Conservation (phyloP, 1,140 invertebrate genomes). For the Cepaea nemoralis region DNA sequence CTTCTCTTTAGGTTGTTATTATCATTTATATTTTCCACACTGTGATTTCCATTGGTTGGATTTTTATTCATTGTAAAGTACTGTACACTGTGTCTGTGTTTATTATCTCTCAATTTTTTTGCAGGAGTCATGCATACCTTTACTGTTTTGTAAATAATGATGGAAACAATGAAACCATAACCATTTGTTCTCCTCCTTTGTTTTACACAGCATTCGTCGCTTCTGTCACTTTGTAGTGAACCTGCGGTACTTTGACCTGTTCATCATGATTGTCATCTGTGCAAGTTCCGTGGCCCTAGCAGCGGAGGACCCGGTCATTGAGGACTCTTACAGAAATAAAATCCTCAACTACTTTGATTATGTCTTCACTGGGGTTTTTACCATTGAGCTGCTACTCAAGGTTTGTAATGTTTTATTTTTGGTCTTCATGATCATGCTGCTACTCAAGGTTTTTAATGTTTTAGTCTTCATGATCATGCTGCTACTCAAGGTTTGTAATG, state of each 20-base stretch:
- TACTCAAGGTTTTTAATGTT: too few relatives aligned
- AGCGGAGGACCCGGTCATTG: constrained; percentile 98
- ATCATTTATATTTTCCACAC: too few relatives aligned
- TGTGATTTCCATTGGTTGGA: too few relatives aligned
- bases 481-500: too few relatives aligned
- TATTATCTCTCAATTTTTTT: too few relatives aligned
- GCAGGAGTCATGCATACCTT: too few relatives aligned
- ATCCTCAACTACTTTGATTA: constrained; percentile 99
- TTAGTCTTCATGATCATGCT: too few relatives aligned
- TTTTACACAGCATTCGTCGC: constrained; percentile 66
- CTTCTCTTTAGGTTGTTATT: too few relatives aligned
- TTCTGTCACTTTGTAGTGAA: constrained; percentile 94
- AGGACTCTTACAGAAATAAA: constrained; percentile 84
- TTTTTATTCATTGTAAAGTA: too few relatives aligned
- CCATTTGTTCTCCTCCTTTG: background rate
- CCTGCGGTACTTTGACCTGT: constrained; percentile 98
- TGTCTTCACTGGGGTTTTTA: constrained; percentile 99
- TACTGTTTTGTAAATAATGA: too few relatives aligned
- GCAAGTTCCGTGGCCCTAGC: constrained; percentile 98
- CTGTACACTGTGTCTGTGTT: too few relatives aligned
- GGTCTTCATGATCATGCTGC: background rate
- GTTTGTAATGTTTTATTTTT: constrained; percentile 68
- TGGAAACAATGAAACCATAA: too few relatives aligned
- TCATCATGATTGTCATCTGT: constrained; percentile 99
- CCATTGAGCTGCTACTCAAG: constrained; percentile 96